A percentile compares a stretch with the other conserved stretches of the same genome.
Evolutionary conservation across 1,140 invertebrate genomes (phyloP).

Genomic region (Megalonaias nervosa): DNA sequence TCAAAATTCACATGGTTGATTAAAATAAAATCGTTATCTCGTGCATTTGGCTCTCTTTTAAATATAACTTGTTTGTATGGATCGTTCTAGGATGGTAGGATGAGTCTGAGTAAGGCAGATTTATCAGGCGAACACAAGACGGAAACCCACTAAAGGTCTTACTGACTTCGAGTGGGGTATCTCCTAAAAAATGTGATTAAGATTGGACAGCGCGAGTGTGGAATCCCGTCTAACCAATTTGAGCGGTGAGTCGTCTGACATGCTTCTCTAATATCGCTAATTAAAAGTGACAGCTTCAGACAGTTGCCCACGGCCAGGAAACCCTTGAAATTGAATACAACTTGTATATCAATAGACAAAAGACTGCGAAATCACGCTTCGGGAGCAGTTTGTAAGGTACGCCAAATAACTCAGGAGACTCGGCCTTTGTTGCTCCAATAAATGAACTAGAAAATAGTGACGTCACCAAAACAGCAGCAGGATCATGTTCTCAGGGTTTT

Average conservation of each 20-base stretch:
- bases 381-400: neutral
- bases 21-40: too few relatives aligned
- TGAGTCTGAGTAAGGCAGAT: too few relatives aligned
- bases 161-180: neutral
- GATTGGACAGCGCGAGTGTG: neutral
- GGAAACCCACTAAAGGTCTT: neutral
- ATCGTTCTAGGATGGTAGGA: too few relatives aligned
- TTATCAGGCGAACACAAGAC: neutral
- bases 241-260: neutral
- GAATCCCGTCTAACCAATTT: neutral
- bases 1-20: too few relatives aligned
- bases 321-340: neutral
- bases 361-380: neutral
- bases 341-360: neutral
- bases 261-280: neutral
- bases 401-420: too few relatives aligned
- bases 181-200: neutral
- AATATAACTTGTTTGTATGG: too few relatives aligned
- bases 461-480: too few relatives aligned
- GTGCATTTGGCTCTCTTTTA: too few relatives aligned
- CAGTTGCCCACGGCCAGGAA: neutral
- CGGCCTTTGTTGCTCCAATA: too few relatives aligned
- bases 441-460: too few relatives aligned
- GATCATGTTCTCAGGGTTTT: too few relatives aligned
- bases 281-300: neutral